A percentile compares a stretch with the other conserved stretches of the same genome.
Conservation (phyloP, 1,140 invertebrate genomes). For the Bombus consobrinus region DNA sequence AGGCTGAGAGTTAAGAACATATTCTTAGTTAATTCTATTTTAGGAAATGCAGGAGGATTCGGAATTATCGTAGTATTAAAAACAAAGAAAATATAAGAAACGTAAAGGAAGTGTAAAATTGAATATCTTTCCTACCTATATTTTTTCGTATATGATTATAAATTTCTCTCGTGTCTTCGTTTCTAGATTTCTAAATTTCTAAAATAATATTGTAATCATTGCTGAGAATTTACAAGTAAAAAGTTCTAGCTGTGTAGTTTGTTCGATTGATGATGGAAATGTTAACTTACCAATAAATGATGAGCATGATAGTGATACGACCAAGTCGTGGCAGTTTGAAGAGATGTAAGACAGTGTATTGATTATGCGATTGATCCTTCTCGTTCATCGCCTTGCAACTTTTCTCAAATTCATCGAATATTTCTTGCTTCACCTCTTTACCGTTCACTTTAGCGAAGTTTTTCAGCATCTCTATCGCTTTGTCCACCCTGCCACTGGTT, state of each 20-base stretch:
- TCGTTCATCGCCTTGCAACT: conserved; percentile 85
- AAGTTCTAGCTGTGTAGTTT: neutral
- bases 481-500: conserved; percentile 90
- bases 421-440: conserved; percentile 87
- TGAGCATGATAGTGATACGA: conserved; percentile 88
- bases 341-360: conserved; percentile 90
- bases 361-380: conserved; percentile 86
- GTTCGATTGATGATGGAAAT: neutral
- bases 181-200: no score
- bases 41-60: no score
- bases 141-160: no score
- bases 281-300: conserved; percentile 87
- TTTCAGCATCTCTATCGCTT: conserved; percentile 90
- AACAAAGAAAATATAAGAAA: no score
- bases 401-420: conserved; percentile 89
- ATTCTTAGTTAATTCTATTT: no score
- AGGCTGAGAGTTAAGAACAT: no score
- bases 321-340: conserved; percentile 89
- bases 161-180: no score
- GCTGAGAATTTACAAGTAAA: neutral
- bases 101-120: no score
- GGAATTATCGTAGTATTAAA: no score
- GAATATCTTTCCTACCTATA: no score
- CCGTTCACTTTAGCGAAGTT: conserved; percentile 92
- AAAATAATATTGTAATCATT: neutral